Base-by-base conservation (phyloP, 1,140 invertebrate species). In the Agrilus planipennis region DNA sequence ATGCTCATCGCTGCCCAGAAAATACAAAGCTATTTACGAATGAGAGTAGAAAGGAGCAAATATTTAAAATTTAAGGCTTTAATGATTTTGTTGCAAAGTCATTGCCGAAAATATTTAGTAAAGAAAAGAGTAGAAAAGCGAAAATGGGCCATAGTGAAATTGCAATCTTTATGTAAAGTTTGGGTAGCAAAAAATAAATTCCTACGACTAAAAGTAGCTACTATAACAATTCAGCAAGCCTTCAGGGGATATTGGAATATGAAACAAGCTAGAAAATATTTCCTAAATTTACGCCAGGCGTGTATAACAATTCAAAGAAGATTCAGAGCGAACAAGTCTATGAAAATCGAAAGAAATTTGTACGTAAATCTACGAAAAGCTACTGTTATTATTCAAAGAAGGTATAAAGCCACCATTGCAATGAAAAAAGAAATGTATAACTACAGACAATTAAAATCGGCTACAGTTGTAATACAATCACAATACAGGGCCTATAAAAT, bases 241-340 rank as follows among this genome's bases (percentile, higher is more conserved):
- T 69, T 63, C 45, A 67, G 55, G 55, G 54, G 62, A 9, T 57
- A 58, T 15, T 51, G 30, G 35, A 40, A 53, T 32, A 49, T 47
- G 28, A 47, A 39, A 28, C 2, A 34, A 17, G 41, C 37, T 6
- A 34, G 14, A 46, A 21, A 47, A 11, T 64, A 55, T 41, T n/a
- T n/a, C n/a, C 53, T 17, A 39, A 27, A 27, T 11, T 38, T 47
- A 6, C 57, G 41, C 48, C 17, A n/a, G 11, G 47, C 55, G 0
- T 40, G 36, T 18, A 18, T 55, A 11, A 42, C 35, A 35, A 38
- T 39, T 5, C 37, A 72, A 64, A 53, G 59, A 47, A 58, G 19
- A 15, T 74, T 71, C 50, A 69, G 68, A 40, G 62, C 63, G 34
- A 53, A 62, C 18, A 62, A 65, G 19, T 15, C 37, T 12, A 36